Conservation (phyloP, 2,797 vertebrate species). For the Danio choprae region DNA sequence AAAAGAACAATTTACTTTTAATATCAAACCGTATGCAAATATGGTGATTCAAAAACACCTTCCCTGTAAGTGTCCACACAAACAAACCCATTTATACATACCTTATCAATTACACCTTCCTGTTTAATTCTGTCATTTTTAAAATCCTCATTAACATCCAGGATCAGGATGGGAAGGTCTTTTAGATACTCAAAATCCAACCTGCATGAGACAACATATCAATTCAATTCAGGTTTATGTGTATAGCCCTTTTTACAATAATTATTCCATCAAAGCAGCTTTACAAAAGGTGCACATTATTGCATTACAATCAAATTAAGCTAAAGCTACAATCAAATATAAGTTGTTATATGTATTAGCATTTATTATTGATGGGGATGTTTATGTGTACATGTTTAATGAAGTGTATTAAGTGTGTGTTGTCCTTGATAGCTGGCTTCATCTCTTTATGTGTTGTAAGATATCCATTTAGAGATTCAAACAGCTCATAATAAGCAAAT, state of each 20-base stretch:
- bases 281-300: too few species aligned
- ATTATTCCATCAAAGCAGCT: too few species aligned
- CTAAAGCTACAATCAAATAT: too few species aligned
- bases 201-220: constrained; percentile 64
- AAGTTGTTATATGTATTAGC: too few species aligned
- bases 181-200: constrained; percentile 83
- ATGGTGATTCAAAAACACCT: background rate
- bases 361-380: too few species aligned
- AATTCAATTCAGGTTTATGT: too few species aligned
- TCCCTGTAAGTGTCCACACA: too few species aligned
- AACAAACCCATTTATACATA: constrained; percentile 49
- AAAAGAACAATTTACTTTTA: background rate
- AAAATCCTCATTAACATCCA: constrained; percentile 85
- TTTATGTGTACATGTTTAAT: too few species aligned
- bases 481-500: background rate
- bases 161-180: constrained; percentile 79
- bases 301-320: too few species aligned
- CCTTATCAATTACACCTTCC: constrained; percentile 79
- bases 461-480: background rate
- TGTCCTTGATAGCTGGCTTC: too few species aligned
- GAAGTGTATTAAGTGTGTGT: too few species aligned
- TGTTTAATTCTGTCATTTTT: constrained; percentile 84
- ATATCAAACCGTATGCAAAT: background rate
- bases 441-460: background rate
- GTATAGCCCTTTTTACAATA: too few species aligned